These are phyloP conservation scores for Terebella lapidaria DNA, from an alignment of 2,888 invertebrate species.

Conservation along the genomic window DNA sequence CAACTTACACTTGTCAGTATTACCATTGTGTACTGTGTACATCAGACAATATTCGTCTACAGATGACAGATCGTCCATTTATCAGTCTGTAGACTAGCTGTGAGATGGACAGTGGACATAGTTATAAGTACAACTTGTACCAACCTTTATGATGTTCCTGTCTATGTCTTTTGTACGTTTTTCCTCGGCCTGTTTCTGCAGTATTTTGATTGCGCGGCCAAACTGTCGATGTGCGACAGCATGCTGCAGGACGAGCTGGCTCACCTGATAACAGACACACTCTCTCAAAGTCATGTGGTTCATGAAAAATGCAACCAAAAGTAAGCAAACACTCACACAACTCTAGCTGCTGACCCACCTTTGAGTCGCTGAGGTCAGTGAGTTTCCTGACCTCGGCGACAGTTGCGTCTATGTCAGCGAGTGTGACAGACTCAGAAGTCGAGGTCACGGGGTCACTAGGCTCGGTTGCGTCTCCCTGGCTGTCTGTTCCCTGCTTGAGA, in stretches of 20 bases:
- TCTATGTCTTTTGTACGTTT: conserved; percentile 71
- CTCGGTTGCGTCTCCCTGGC: neutral
- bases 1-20: too few relatives aligned
- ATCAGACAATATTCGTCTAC: neutral
- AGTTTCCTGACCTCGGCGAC: conserved; percentile 74
- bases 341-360: conserved; percentile 52
- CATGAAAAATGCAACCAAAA: neutral
- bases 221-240: conserved; percentile 72
- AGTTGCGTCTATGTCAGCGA: conserved; percentile 62
- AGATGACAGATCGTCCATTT: neutral
- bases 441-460: conserved; percentile 8
- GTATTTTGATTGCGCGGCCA: conserved; percentile 74
- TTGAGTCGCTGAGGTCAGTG: conserved; percentile 71
- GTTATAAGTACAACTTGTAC: neutral
- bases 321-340: neutral
- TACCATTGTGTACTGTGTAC: too few relatives aligned
- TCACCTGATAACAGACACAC: too few relatives aligned
- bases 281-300: neutral
- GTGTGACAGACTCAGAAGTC: conserved; percentile 15
- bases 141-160: conserved; percentile 30
- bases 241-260: conserved; percentile 65
- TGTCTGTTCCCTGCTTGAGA: conserved; percentile 11
- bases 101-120: neutral
- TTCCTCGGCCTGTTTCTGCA: conserved; percentile 75
- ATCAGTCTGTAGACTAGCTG: neutral